Percentiles rank a stretch among this genome's conserved stretches.
phyloP scores from a whole-genome alignment of 2,797 vertebrate genomes.

The Corythornis leucogaster region DNA sequence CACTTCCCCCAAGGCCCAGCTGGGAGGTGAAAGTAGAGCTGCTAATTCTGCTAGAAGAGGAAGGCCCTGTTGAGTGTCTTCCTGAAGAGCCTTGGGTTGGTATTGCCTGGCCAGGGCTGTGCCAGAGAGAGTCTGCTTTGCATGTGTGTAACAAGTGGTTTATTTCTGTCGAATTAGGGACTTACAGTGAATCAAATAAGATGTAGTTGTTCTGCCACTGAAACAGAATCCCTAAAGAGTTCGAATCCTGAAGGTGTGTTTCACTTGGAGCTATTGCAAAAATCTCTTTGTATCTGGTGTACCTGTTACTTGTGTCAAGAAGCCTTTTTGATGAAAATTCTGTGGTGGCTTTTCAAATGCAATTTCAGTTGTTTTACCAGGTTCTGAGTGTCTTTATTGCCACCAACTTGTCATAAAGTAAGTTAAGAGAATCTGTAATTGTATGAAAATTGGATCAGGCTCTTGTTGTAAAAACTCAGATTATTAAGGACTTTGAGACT shows the following conservation, averaged over 20 bases:
- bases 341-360: background rate
- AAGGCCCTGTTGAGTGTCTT: background rate
- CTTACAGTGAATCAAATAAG: background rate
- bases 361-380: background rate
- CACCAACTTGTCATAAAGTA: background rate
- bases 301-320: background rate
- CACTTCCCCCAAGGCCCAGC: background rate
- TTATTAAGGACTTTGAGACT: background rate
- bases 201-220: background rate
- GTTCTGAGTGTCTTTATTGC: background rate
- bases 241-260: background rate
- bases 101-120: background rate
- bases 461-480: background rate
- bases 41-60: background rate
- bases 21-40: slow-evolving; percentile 1
- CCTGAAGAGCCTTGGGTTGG: background rate
- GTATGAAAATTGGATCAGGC: background rate
- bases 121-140: background rate
- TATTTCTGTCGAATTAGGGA: background rate
- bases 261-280: background rate
- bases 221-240: background rate
- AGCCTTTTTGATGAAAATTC: background rate
- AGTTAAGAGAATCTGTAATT: background rate
- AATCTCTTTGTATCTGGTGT: background rate
- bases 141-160: background rate